phyloP scores from a whole-genome alignment of 2,888 invertebrate species.

The Cryptocephalus primarius region DNA sequence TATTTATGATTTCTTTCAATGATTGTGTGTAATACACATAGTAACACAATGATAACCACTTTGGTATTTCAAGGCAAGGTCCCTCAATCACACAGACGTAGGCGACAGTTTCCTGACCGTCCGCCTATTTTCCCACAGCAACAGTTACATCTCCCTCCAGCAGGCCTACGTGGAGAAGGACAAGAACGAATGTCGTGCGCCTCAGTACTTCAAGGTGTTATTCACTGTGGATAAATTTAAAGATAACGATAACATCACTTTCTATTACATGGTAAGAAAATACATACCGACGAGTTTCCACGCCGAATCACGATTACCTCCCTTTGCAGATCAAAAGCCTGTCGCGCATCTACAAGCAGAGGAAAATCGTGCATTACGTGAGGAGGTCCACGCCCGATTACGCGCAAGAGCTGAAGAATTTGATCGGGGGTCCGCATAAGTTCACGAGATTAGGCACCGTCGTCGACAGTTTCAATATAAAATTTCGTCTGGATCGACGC shows the following conservation, averaged over 20 bases:
- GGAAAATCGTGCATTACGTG: conserved; percentile 22
- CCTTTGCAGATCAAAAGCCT: conserved; percentile 30
- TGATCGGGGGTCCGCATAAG: conserved; percentile 26
- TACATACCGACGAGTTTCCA: background rate
- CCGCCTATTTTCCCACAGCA: conserved; percentile 30
- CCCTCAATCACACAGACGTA: conserved; percentile 24
- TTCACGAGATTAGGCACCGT: conserved; percentile 19
- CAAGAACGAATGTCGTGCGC: conserved; percentile 24
- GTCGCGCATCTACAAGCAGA: conserved; percentile 26
- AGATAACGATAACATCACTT: conserved; percentile 24
- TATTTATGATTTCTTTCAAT: too few relatives aligned
- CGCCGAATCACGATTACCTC: background rate
- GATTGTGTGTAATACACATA: background rate
- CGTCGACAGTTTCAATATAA: conserved; percentile 35
- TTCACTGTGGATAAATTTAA: conserved; percentile 28
- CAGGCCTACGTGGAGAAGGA: conserved; percentile 16
- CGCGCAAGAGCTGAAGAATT: conserved; percentile 21
- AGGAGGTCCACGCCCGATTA: conserved; percentile 20
- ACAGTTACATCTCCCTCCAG: conserved; percentile 29
- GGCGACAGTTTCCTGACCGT: conserved; percentile 20
- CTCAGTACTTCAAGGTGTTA: conserved; percentile 28
- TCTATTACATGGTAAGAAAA: conserved; percentile 29
- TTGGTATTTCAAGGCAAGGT: conserved; percentile 24
- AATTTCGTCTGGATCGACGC: conserved; percentile 38
- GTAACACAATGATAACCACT: background rate